Conservation (phyloP, 2,888 invertebrate species). For the Apamea monoglypha region DNA sequence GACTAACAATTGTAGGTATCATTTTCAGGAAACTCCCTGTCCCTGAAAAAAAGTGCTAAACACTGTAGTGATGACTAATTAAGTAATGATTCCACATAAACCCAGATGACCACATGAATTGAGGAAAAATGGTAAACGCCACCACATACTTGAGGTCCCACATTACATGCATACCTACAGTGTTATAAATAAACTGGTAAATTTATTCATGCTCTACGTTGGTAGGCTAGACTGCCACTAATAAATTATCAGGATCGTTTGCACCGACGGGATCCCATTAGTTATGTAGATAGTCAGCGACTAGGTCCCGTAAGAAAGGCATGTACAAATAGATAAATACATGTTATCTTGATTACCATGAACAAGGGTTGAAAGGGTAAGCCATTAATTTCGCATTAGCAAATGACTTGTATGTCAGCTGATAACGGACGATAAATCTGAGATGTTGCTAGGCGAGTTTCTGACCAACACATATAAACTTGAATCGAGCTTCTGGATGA, state of each 20-base stretch:
- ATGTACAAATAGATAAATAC: constrained; percentile 14
- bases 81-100: constrained; percentile 6
- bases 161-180: not conserved
- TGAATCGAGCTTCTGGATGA: constrained; percentile 22
- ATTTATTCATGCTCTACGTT: constrained; percentile 24
- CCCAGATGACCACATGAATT: constrained; percentile 10
- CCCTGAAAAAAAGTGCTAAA: not conserved
- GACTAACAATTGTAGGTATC: not conserved
- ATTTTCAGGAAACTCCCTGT: constrained; percentile 33
- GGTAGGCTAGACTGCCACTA: constrained; percentile 11
- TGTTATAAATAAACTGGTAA: constrained; percentile 20
- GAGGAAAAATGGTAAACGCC: constrained; percentile 45
- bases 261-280: constrained; percentile 4
- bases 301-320: constrained; percentile 27
- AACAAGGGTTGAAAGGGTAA: constrained; percentile 41
- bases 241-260: constrained; percentile 30
- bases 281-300: constrained; percentile 6
- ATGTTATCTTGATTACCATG: constrained; percentile 38
- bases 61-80: not conserved
- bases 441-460: constrained; percentile 19
- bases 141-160: not conserved
- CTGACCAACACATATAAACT: not conserved
- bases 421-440: constrained; percentile 18
- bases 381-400: constrained; percentile 54
- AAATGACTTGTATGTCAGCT: constrained; percentile 28